A percentile compares a stretch with the other conserved stretches of the same genome.
These are phyloP conservation scores for Digitonthophagus gazella DNA, from an alignment of 2,888 invertebrate species.

Conservation along the genomic window DNA sequence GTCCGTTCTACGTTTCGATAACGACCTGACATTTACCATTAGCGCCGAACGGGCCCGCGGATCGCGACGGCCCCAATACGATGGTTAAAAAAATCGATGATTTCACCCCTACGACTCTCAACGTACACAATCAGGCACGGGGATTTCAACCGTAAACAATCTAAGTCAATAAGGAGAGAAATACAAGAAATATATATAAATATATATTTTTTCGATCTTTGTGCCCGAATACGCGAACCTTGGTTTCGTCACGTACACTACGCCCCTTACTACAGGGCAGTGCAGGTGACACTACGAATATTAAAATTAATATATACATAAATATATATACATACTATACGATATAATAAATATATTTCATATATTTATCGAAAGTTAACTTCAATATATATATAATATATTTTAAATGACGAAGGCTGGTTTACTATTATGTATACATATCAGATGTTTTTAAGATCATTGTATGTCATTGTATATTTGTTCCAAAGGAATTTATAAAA, in stretches of 20 bases:
- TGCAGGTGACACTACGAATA: conserved; percentile 20
- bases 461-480: conserved; percentile 42
- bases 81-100: conserved; percentile 17
- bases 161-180: conserved; percentile 38
- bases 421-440: conserved; percentile 47
- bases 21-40: conserved; percentile 51
- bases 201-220: conserved; percentile 52
- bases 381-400: conserved; percentile 37
- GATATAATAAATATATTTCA: conserved; percentile 17
- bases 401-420: conserved; percentile 45
- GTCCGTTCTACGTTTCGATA: conserved; percentile 38
- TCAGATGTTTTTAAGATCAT: conserved; percentile 43
- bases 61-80: conserved; percentile 22
- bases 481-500: conserved; percentile 49
- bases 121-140: conserved; percentile 41
- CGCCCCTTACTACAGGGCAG: background rate
- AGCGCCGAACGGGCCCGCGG: conserved; percentile 31
- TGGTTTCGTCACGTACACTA: conserved; percentile 15
- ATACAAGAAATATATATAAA: conserved; percentile 42
- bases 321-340: conserved; percentile 11
- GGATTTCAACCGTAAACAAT: conserved; percentile 33
- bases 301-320: conserved; percentile 23
- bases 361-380: conserved; percentile 36
- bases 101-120: background rate
- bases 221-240: conserved; percentile 45